Percentiles rank a stretch among this genome's conserved stretches.
Conservation (phyloP, 2,888 invertebrate genomes). For the Liopterus haemorrhoidalis region DNA sequence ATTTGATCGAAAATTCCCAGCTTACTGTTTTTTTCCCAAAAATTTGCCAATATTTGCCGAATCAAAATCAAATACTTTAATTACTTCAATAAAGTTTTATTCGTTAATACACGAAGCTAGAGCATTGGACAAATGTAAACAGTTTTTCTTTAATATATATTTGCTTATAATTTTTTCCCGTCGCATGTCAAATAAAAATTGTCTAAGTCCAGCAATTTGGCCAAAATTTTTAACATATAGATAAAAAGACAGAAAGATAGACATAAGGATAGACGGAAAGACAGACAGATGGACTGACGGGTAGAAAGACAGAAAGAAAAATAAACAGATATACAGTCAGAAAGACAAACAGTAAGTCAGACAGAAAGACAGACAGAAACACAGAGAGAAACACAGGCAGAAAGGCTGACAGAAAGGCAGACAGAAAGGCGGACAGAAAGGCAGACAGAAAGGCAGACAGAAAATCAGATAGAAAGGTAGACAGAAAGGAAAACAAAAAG, state of each 20-base stretch:
- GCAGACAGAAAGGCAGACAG: conserved; percentile 17
- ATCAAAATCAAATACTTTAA: no score
- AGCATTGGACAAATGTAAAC: no score
- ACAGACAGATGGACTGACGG: conserved; percentile 15
- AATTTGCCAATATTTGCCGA: no score
- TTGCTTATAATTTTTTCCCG: no score
- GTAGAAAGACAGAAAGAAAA: conserved; percentile 18
- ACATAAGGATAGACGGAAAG: conserved; percentile 17
- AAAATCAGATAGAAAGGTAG: conserved; percentile 17
- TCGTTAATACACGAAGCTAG: no score
- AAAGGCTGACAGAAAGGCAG: conserved; percentile 17
- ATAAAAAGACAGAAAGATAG: conserved; percentile 17
- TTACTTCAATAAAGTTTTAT: no score
- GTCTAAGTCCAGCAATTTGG: no score
- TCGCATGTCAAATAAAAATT: no score
- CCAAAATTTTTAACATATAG: no score
- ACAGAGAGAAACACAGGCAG: conserved; percentile 17
- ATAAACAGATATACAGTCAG: conserved; percentile 10
- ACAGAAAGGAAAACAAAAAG: conserved; percentile 18
- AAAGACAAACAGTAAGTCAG: conserved; percentile 18
- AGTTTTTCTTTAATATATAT: no score
- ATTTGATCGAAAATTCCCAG: no score
- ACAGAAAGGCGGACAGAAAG: conserved; percentile 18
- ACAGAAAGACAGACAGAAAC: conserved; percentile 18
- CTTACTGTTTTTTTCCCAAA: no score